Evolutionary conservation across 2,113 vertebrate genomes (phyloP).

Genomic region (Peromyscus leucopus): DNA sequence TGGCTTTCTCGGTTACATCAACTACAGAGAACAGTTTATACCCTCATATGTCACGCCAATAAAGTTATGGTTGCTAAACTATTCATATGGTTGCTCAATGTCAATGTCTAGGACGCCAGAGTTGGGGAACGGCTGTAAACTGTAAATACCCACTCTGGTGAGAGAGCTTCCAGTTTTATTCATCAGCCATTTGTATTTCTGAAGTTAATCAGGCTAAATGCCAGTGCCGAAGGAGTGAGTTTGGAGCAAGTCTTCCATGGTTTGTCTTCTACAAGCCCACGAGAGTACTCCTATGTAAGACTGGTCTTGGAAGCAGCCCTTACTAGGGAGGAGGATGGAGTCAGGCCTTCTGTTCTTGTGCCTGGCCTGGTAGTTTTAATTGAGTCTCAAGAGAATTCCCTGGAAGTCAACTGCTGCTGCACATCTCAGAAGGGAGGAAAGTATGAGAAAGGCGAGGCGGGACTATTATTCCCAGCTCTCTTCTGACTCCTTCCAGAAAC

Average conservation of each 20-base stretch:
- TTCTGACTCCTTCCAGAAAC: constrained; percentile 52
- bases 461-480: constrained; percentile 72
- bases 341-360: not conserved
- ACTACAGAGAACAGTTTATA: not conserved
- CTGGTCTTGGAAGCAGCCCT: not conserved
- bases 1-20: not conserved
- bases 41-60: not conserved
- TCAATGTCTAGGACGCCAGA: not conserved
- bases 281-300: not conserved
- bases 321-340: constrained; percentile 17
- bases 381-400: constrained; percentile 80
- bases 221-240: not conserved
- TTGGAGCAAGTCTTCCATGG: not conserved
- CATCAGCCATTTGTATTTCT: not conserved
- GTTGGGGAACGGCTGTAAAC: not conserved
- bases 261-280: not conserved
- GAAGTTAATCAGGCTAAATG: not conserved
- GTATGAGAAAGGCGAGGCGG: constrained; percentile 65
- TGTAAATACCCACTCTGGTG: not conserved
- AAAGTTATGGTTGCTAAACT: not conserved
- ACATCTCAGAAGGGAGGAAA: constrained; percentile 63
- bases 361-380: constrained; percentile 61
- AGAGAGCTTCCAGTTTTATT: not conserved
- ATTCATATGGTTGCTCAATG: not conserved
- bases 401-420: constrained; percentile 42